phyloP scores from a whole-genome alignment of 2,113 vertebrate species.

The Mesoclemmys tuberculata region DNA sequence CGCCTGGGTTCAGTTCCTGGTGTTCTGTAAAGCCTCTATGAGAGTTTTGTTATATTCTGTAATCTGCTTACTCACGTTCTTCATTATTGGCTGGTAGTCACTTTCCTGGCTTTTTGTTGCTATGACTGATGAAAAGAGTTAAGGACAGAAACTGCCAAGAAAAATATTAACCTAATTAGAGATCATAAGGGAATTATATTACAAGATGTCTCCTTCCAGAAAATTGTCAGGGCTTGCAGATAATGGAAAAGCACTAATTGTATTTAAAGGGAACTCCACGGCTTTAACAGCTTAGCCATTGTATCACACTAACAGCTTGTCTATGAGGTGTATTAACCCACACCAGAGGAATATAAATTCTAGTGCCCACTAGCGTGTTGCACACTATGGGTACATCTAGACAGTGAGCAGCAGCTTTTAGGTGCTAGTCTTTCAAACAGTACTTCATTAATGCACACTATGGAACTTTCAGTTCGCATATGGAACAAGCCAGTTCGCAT shows the following conservation, averaged over 20 bases:
- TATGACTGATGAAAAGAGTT: slow-evolving; percentile 87
- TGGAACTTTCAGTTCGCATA: neutral
- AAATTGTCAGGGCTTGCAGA: slow-evolving; percentile 21
- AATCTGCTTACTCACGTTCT: slow-evolving; percentile 86
- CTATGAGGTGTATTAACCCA: no score
- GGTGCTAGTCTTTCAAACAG: neutral
- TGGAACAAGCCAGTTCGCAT: neutral
- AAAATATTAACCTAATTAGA: slow-evolving; percentile 55
- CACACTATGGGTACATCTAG: neutral
- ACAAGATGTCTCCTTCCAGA: slow-evolving; percentile 14
- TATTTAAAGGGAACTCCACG: neutral
- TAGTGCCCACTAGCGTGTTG: neutral
- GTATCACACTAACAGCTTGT: neutral
- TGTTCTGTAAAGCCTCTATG: slow-evolving; percentile 85
- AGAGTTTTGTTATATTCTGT: slow-evolving; percentile 90
- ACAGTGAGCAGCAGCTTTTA: neutral
- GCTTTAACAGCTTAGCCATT: slow-evolving; percentile 19
- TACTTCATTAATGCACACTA: neutral
- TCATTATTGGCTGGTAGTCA: slow-evolving; percentile 87
- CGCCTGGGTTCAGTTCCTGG: slow-evolving; percentile 78
- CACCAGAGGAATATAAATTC: neutral
- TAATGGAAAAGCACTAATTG: slow-evolving; percentile 5
- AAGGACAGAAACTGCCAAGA: slow-evolving; percentile 69
- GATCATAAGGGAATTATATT: slow-evolving; percentile 27
- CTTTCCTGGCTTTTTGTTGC: slow-evolving; percentile 94